phyloP scores from a whole-genome alignment of 2,888 invertebrate species.

The Caenorhabditis sp. region DNA sequence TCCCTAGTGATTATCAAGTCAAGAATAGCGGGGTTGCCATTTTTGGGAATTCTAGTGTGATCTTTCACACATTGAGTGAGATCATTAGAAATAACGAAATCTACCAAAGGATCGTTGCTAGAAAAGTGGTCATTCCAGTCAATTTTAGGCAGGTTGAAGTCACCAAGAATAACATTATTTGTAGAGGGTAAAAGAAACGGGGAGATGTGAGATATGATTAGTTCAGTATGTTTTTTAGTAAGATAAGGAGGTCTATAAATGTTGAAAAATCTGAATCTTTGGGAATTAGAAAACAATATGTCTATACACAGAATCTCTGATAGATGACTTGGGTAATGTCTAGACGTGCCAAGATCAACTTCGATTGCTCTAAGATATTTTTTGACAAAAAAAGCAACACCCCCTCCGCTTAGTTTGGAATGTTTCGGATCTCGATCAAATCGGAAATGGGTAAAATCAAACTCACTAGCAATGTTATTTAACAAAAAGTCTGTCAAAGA shows the following conservation, averaged over 20 bases:
- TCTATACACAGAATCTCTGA: background rate
- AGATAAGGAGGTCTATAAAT: background rate
- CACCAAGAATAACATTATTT: background rate
- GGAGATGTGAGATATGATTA: background rate
- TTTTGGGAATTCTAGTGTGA: background rate
- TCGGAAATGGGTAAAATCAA: background rate
- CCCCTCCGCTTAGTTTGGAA: background rate
- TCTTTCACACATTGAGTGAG: background rate
- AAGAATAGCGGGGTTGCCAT: background rate
- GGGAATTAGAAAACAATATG: background rate
- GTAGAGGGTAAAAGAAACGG: background rate
- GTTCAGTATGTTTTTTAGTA: background rate
- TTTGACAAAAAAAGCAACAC: background rate
- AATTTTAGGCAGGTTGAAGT: background rate
- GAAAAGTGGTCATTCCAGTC: background rate
- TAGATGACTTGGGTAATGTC: background rate
- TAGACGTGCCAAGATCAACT: background rate
- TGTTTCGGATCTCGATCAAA: background rate
- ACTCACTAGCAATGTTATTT: too few relatives aligned
- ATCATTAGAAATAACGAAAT: background rate
- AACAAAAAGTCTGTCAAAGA: background rate
- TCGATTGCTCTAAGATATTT: background rate
- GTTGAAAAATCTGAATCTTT: background rate
- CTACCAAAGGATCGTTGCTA: background rate
- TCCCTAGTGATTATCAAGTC: background rate